Evolutionary conservation across 2,797 vertebrate species (phyloP).

Genomic region (Oreonectes daqikongensis): DNA sequence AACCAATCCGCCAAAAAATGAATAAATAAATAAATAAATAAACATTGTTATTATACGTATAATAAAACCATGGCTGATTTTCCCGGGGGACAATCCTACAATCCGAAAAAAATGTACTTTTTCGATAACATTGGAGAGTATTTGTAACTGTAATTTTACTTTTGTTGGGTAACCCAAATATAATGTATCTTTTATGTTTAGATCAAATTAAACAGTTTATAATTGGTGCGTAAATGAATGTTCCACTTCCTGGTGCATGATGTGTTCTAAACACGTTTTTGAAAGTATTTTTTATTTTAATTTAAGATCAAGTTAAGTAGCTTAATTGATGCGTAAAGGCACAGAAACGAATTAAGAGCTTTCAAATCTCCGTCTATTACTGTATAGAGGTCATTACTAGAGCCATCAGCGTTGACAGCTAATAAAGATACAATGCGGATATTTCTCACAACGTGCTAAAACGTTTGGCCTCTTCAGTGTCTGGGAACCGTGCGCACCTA

Average conservation of each 20-base stretch:
- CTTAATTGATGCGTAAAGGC: background rate
- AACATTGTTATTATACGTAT: no score
- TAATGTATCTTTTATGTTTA: no score
- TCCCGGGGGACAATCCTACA: no score
- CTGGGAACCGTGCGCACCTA: conserved; percentile 86
- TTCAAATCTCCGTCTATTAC: conserved; percentile 14
- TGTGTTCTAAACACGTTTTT: no score
- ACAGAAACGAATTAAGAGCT: background rate
- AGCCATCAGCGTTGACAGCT: conserved; percentile 69
- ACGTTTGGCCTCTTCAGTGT: conserved; percentile 76
- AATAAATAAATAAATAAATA: no score
- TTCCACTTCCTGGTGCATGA: background rate
- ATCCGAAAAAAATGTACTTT: background rate
- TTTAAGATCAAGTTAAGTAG: background rate
- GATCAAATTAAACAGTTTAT: no score
- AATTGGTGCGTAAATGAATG: background rate
- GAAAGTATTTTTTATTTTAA: no score
- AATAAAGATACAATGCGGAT: conserved; percentile 76
- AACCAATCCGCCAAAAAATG: no score
- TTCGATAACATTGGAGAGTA: background rate
- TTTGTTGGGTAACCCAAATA: background rate
- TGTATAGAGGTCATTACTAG: conserved; percentile 58
- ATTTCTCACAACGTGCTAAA: conserved; percentile 82
- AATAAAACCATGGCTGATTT: no score
- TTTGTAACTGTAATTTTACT: no score